Evolutionary conservation across 2,113 vertebrate genomes (phyloP), one percentile per base, ranked within the genome.

Genomic region (Semnornis frantzii): DNA sequence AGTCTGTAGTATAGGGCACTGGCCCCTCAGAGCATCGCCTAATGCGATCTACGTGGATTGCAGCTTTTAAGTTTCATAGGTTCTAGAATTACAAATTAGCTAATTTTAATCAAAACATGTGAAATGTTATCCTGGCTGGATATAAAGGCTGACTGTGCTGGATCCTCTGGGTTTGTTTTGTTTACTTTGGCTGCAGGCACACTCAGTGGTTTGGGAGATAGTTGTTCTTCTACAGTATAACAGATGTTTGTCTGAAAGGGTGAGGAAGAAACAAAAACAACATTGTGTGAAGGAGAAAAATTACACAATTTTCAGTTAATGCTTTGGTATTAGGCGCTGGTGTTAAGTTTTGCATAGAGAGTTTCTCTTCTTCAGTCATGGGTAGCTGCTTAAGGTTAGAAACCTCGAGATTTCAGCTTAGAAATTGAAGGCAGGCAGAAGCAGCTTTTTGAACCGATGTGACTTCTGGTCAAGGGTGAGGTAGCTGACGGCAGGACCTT

Each of bases 41-140:
- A 96, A 97, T 96, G 95, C 7, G 74, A 97, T 98, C 97, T 98
- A 98, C 98, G 98, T 98, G 98, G 98, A 98, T 98, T 98, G 98
- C 97, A 98, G 98, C 97, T 98, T 98, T 98, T 98, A 98, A 98
- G 98, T 98, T 98, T 98, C 98, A 98, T 97, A 97, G 98, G 98
- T 98, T 99, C 98, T 99, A 98, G 98, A 96, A 98, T 99, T 99
- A 98, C 99, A 99, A 99, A 98, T 99, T 99, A 98, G 99, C 98
- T 99, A 98, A 99, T 99, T 99, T 99, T 99, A 99, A 99, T 99
- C 98, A 99, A 99, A 99, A 99, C 98, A 99, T 97, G 98, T 98
- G 99, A 99, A 99, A 99, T 97, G 97, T 98, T 98, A 99, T 98
- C 98, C 99, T 95, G 89, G 97, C 98, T 99, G 98, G 98, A 98